Percentiles rank a stretch among this genome's conserved stretches.
These are phyloP conservation scores for Melieria crassipennis DNA, from an alignment of 2,888 invertebrate species.

Conservation along the genomic window DNA sequence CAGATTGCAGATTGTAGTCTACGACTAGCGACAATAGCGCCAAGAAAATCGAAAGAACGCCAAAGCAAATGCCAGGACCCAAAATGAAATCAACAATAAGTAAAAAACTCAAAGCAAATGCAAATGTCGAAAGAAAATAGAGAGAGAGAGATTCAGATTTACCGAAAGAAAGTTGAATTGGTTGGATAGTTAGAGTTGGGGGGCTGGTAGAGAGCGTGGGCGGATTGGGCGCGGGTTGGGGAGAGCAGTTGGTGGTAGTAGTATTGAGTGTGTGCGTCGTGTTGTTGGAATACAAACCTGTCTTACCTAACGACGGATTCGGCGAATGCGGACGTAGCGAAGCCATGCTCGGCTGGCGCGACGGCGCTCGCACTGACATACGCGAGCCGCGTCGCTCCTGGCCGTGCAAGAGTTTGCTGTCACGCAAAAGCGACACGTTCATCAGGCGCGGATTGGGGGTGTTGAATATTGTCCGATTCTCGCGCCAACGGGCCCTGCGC, in stretches of 20 bases:
- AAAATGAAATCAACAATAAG: not conserved
- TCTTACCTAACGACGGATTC: constrained; percentile 67
- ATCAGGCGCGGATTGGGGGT: constrained; percentile 93
- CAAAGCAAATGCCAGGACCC: not conserved
- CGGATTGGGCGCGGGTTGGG: too few relatives aligned
- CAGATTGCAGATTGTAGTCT: not conserved
- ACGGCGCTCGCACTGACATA: constrained; percentile 81
- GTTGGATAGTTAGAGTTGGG: too few relatives aligned
- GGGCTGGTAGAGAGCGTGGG: too few relatives aligned
- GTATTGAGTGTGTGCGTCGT: constrained; percentile 54
- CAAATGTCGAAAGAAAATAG: not conserved
- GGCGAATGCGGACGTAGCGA: constrained; percentile 82
- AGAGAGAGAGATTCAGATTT: not conserved
- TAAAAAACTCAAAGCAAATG: not conserved
- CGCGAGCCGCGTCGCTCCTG: constrained; percentile 82
- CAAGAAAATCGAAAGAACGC: not conserved
- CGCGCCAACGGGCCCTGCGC: constrained; percentile 87
- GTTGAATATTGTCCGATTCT: constrained; percentile 92
- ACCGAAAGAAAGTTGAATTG: not conserved
- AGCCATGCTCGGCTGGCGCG: constrained; percentile 86
- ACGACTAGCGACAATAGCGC: not conserved
- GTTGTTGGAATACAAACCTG: constrained; percentile 62
- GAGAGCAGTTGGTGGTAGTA: too few relatives aligned
- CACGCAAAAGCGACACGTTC: constrained; percentile 86
- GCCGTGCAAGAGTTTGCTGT: constrained; percentile 81